A percentile compares a stretch with the other conserved stretches of the same genome.
Evolutionary conservation across 2,888 invertebrate species (phyloP).

Genomic region (Chymomyza caudatula): DNA sequence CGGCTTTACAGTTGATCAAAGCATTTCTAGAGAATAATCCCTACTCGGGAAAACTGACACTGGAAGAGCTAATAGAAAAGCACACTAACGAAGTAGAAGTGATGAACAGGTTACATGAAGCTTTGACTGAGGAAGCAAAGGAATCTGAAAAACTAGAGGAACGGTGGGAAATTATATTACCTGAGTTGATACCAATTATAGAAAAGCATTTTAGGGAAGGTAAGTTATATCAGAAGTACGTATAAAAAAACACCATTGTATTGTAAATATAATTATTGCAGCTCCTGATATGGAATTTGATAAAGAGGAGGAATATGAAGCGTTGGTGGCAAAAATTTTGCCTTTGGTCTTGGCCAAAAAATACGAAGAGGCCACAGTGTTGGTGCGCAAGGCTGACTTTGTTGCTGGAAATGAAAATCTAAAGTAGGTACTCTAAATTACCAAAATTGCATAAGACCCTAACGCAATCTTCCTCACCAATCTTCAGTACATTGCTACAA

Average conservation of each 20-base stretch:
- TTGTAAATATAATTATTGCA: constrained; percentile 7
- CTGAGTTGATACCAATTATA: constrained; percentile 69
- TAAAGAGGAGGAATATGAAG: constrained; percentile 73
- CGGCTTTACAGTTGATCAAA: constrained; percentile 81
- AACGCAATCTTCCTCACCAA: not conserved
- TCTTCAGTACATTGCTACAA: constrained; percentile 19
- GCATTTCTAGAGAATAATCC: constrained; percentile 91
- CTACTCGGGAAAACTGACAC: constrained; percentile 84
- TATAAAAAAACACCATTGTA: too few species aligned
- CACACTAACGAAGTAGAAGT: constrained; percentile 78
- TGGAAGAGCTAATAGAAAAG: constrained; percentile 82
- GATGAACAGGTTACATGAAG: constrained; percentile 77
- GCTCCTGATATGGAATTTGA: constrained; percentile 50
- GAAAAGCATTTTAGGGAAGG: constrained; percentile 67
- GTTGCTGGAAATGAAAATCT: constrained; percentile 73
- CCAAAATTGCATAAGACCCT: not conserved
- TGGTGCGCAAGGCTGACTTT: constrained; percentile 74
- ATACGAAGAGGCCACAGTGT: constrained; percentile 71
- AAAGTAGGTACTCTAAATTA: constrained; percentile 39
- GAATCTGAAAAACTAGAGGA: constrained; percentile 80
- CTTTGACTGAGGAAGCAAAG: constrained; percentile 81
- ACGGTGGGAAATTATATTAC: constrained; percentile 68
- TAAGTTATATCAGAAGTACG: constrained; percentile 42
- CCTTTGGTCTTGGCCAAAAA: constrained; percentile 69
- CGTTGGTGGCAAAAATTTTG: constrained; percentile 68